These are phyloP conservation scores for Netelia virgata DNA, from an alignment of 2,888 invertebrate genomes.

Conservation along the genomic window DNA sequence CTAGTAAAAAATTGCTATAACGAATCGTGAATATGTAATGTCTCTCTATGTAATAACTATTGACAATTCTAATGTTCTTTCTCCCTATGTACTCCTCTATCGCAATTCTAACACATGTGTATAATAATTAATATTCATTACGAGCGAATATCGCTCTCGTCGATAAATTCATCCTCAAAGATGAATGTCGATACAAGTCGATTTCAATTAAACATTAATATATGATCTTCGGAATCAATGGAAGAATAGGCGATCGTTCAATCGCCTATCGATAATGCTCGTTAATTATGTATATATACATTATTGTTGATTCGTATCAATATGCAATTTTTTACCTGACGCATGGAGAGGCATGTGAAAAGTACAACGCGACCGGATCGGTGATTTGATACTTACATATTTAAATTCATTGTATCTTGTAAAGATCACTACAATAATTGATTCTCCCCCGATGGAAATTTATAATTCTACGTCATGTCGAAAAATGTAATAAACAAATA, in stretches of 20 bases:
- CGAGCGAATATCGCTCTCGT: not conserved
- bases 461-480: slow-evolving; percentile 28
- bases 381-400: slow-evolving; percentile 32
- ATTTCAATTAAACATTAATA: slow-evolving; percentile 1
- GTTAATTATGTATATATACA: slow-evolving; percentile 55
- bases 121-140: not conserved
- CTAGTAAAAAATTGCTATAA: slow-evolving; percentile 64
- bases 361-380: slow-evolving; percentile 21
- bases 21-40: slow-evolving; percentile 50
- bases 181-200: slow-evolving; percentile 1
- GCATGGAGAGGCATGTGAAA: slow-evolving; percentile 17
- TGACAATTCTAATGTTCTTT: slow-evolving; percentile 36
- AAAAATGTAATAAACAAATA: slow-evolving; percentile 1
- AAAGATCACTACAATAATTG: slow-evolving; percentile 39
- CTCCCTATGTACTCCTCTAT: not conserved
- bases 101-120: not conserved
- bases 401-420: slow-evolving; percentile 42
- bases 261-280: slow-evolving; percentile 35
- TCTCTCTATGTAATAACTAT: slow-evolving; percentile 43
- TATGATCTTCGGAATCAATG: slow-evolving; percentile 47
- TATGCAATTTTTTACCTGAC: slow-evolving; percentile 41
- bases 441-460: slow-evolving; percentile 18
- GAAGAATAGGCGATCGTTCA: slow-evolving; percentile 52
- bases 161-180: not conserved
- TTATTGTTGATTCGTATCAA: slow-evolving; percentile 56